Conservation (phyloP, 2,113 vertebrate genomes). For the Pluvialis apricaria region DNA sequence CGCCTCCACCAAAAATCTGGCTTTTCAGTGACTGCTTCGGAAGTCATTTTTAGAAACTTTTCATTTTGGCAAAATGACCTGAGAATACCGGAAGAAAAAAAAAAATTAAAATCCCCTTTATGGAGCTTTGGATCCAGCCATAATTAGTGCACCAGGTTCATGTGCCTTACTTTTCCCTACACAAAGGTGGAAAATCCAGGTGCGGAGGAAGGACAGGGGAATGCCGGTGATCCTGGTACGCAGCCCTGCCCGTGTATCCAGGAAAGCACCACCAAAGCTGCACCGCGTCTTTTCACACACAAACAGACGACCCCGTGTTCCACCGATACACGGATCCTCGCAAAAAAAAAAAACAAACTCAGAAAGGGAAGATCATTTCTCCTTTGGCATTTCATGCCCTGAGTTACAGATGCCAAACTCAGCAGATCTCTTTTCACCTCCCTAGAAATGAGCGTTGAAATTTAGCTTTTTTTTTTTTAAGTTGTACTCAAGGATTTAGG, state of each 20-base stretch:
- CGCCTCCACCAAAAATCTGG: neutral
- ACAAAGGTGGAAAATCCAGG: neutral
- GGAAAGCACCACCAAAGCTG: neutral
- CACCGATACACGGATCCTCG: accelerated
- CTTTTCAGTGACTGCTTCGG: neutral
- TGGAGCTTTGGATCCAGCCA: neutral
- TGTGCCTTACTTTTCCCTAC: neutral
- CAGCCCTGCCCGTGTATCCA: accelerated
- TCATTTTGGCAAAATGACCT: neutral
- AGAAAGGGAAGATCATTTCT: neutral
- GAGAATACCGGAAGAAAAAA: too few species aligned
- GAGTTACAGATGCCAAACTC: neutral
- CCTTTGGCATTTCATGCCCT: neutral
- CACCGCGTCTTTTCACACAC: neutral
- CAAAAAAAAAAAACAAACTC: neutral
- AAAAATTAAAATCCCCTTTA: neutral
- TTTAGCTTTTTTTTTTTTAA: neutral
- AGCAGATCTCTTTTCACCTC: neutral
- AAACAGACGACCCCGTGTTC: accelerated
- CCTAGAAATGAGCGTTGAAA: accelerated
- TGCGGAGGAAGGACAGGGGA: accelerated
- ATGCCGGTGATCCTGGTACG: too few species aligned
- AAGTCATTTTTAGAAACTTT: neutral
- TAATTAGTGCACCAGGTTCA: neutral
- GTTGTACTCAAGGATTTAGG: neutral